Conservation (phyloP, 1,140 invertebrate genomes). For the Lanistes nyassanus region DNA sequence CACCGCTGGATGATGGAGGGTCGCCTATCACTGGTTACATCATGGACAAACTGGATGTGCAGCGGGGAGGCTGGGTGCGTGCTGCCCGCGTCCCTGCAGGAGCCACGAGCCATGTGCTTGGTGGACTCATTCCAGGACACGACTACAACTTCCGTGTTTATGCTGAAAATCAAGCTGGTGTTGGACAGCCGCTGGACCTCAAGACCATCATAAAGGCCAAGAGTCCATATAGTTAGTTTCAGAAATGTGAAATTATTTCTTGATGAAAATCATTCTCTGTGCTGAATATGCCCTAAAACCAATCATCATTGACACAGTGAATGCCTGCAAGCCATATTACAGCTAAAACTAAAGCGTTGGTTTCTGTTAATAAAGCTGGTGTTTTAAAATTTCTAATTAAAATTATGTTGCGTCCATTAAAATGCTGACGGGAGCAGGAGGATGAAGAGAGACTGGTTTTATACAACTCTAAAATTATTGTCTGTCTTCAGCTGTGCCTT, state of each 20-base stretch:
- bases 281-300: background rate
- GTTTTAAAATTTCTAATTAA: background rate
- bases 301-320: too few relatives aligned
- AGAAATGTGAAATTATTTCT: background rate
- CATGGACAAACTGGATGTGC: slow-evolving; percentile 76
- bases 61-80: slow-evolving; percentile 77
- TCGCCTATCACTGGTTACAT: slow-evolving; percentile 60
- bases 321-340: too few relatives aligned
- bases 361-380: background rate
- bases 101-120: slow-evolving; percentile 71
- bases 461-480: background rate
- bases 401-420: too few relatives aligned
- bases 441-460: background rate
- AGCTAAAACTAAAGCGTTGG: too few relatives aligned
- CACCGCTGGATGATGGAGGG: slow-evolving; percentile 59
- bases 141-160: slow-evolving; percentile 97
- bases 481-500: slow-evolving; percentile 53
- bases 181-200: slow-evolving; percentile 87
- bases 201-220: slow-evolving; percentile 86
- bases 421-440: background rate
- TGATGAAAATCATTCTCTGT: background rate
- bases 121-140: slow-evolving; percentile 89
- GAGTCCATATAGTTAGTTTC: slow-evolving; percentile 71
- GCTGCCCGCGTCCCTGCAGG: slow-evolving; percentile 78
- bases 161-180: slow-evolving; percentile 96